Conservation (phyloP, 2,797 vertebrate species). For the Sebastes kiyomatsui region DNA sequence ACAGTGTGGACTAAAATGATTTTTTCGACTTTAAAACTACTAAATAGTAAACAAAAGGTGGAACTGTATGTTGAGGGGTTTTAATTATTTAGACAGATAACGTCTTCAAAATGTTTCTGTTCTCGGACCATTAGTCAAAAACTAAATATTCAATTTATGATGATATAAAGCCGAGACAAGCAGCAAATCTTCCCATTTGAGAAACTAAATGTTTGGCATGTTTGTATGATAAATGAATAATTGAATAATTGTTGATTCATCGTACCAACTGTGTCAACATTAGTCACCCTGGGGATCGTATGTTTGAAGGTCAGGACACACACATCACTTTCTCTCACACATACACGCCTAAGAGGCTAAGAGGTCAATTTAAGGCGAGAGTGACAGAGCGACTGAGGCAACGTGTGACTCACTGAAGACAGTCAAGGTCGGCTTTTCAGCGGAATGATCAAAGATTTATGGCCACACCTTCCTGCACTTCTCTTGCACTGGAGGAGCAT, state of each 20-base stretch:
- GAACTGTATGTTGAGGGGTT: neutral
- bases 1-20: neutral
- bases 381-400: conserved; percentile 38
- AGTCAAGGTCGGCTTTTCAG: conserved; percentile 63
- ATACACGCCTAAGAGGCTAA: neutral
- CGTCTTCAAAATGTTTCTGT: fast-evolving
- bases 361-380: conserved; percentile 39
- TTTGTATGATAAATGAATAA: neutral
- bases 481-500: conserved; percentile 49
- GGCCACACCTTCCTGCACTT: conserved; percentile 26
- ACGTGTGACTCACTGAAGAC: conserved; percentile 44
- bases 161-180: neutral
- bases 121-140: neutral
- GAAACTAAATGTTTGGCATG: neutral
- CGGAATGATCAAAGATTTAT: conserved; percentile 67
- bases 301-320: neutral
- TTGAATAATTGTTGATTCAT: neutral
- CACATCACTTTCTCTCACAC: conserved; percentile 7
- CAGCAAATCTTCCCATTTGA: neutral
- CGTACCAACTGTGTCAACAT: neutral
- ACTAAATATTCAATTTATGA: neutral
- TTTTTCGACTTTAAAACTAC: neutral
- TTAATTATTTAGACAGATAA: neutral
- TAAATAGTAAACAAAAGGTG: neutral
- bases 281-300: neutral